Conservation (phyloP, 2,888 invertebrate species). For the Ennomos erosarius region DNA sequence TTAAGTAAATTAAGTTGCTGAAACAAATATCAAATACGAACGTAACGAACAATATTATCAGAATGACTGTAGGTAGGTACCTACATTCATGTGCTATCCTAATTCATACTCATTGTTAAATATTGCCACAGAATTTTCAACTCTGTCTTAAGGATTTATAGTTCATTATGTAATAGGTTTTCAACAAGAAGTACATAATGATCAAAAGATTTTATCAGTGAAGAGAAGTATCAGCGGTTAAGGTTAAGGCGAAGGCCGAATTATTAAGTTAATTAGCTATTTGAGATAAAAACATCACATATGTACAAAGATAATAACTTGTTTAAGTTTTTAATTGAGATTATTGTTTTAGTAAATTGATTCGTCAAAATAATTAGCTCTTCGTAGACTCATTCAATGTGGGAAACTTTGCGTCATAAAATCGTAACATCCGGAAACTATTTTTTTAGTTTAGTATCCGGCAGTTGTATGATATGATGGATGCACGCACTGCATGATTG, state of each 20-base stretch:
- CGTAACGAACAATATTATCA: background rate
- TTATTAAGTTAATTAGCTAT: constrained; percentile 11
- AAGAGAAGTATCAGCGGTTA: constrained; percentile 28
- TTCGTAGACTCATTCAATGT: too few relatives aligned
- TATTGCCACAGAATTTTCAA: background rate
- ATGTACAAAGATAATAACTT: background rate
- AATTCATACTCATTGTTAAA: background rate
- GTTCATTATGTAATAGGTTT: background rate
- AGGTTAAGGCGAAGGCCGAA: constrained; percentile 34
- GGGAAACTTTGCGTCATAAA: too few relatives aligned
- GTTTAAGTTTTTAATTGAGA: background rate
- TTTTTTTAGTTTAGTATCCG: too few relatives aligned
- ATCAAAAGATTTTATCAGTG: constrained; percentile 28
- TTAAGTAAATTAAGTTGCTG: constrained; percentile 5
- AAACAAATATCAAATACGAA: background rate
- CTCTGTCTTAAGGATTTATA: background rate
- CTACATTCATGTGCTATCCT: background rate
- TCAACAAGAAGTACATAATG: background rate
- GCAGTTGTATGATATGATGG: too few relatives aligned
- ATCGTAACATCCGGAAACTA: too few relatives aligned
- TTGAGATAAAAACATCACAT: constrained; percentile 6
- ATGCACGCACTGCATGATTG: too few relatives aligned
- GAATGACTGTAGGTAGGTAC: constrained; percentile 4
- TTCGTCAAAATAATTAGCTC: too few relatives aligned
- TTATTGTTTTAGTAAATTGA: too few relatives aligned